Percentiles rank a stretch among this genome's conserved stretches.
phyloP scores from a whole-genome alignment of 1,140 invertebrate species.

The Drosophila hydei region DNA sequence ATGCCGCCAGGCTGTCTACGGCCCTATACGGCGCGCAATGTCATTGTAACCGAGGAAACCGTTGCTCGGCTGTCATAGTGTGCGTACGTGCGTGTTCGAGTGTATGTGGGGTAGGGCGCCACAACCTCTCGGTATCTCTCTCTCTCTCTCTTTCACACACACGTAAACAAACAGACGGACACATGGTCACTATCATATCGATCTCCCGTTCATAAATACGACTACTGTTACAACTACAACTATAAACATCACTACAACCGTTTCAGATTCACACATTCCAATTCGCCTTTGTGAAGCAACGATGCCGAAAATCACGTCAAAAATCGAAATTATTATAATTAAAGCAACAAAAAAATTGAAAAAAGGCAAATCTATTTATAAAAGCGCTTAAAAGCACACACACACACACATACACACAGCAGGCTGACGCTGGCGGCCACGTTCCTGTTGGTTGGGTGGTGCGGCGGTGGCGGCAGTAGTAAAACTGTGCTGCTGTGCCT shows the following conservation, averaged over 20 bases:
- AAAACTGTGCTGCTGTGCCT: constrained; percentile 52
- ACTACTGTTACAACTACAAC: constrained; percentile 28
- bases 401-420: constrained; percentile 42
- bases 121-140: constrained; percentile 32
- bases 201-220: constrained; percentile 54
- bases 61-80: constrained; percentile 34
- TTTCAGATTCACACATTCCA: constrained; percentile 57
- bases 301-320: constrained; percentile 59
- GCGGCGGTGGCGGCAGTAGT: constrained; percentile 51
- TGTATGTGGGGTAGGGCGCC: constrained; percentile 24
- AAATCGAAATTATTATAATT: constrained; percentile 76
- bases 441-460: constrained; percentile 32
- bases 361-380: constrained; percentile 74
- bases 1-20: constrained; percentile 72
- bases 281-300: constrained; percentile 38
- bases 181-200: constrained; percentile 56
- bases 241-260: constrained; percentile 50
- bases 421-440: constrained; percentile 47
- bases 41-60: constrained; percentile 68
- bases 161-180: constrained; percentile 49
- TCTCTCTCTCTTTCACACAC: constrained; percentile 3
- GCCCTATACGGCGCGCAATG: constrained; percentile 55
- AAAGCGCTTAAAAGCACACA: constrained; percentile 69
- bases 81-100: constrained; percentile 7
- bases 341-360: constrained; percentile 68